These are phyloP conservation scores for Litoditis marina DNA, from an alignment of 2,888 invertebrate genomes.

Conservation along the genomic window DNA sequence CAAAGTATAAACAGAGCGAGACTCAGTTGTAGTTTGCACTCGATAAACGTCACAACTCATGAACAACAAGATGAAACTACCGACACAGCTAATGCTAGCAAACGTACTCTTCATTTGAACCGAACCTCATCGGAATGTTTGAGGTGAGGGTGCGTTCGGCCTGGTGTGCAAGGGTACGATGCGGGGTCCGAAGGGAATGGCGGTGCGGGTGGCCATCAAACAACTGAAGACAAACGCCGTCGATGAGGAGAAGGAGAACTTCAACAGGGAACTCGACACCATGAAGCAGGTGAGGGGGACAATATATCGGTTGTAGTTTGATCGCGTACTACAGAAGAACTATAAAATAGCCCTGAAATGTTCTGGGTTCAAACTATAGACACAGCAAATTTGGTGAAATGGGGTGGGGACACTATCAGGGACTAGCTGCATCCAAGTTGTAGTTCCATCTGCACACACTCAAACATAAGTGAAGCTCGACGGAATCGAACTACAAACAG, in stretches of 20 bases:
- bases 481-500: no score
- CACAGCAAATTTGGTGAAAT: no score
- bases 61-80: neutral
- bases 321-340: slow-evolving; percentile 60
- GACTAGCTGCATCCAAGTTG: no score
- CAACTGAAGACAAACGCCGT: slow-evolving; percentile 71
- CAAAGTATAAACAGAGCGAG: no score
- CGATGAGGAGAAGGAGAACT: slow-evolving; percentile 45
- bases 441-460: no score
- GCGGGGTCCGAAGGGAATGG: slow-evolving; percentile 66
- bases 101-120: no score
- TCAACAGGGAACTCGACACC: slow-evolving; percentile 43
- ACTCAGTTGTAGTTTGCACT: no score
- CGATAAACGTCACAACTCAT: neutral
- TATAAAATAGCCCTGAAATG: no score
- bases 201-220: slow-evolving; percentile 74
- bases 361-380: no score
- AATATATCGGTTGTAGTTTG: slow-evolving; percentile 66
- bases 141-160: slow-evolving; percentile 78
- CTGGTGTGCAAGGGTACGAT: slow-evolving; percentile 73
- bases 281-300: slow-evolving; percentile 39
- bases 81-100: no score
- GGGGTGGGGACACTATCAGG: no score
- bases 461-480: no score
- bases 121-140: slow-evolving; percentile 43